A percentile compares a stretch with the other conserved stretches of the same genome.
Conservation (phyloP, 2,888 invertebrate genomes). For the Acanthococcus lagerstroemiae region DNA sequence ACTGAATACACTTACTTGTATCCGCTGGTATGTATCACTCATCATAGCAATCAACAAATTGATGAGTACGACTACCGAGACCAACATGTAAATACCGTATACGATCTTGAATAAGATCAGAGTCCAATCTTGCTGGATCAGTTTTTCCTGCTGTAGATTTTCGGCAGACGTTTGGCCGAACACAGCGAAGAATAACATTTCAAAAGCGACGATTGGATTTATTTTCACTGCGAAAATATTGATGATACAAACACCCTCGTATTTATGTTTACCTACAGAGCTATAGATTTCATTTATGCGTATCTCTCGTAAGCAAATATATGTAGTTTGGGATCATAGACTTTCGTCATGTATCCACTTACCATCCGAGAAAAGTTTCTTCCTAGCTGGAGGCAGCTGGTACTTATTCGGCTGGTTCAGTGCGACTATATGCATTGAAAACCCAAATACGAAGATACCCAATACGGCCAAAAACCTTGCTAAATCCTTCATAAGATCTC, state of each 20-base stretch:
- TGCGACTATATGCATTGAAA: conserved; percentile 93
- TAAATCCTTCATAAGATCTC: conserved; percentile 84
- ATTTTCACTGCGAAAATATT: conserved; percentile 62
- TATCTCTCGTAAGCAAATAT: no score
- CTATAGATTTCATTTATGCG: no score
- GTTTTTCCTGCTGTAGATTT: conserved; percentile 57
- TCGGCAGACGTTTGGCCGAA: conserved; percentile 87
- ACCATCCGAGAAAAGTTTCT: conserved; percentile 33
- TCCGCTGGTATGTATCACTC: conserved; percentile 99
- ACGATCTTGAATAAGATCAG: conserved; percentile 77
- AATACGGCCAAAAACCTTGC: conserved; percentile 95
- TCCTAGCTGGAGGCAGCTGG: conserved; percentile 36
- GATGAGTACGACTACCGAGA: conserved; percentile 96
- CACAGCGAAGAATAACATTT: conserved; percentile 96
- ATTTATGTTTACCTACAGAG: no score
- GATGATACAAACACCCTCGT: no score
- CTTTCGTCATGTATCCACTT: no score
- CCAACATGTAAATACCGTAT: conserved; percentile 94
- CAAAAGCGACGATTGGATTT: conserved; percentile 86
- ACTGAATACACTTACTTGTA: conserved; percentile 62
- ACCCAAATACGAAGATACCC: conserved; percentile 95
- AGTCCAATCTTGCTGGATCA: conserved; percentile 62
- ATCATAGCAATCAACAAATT: conserved; percentile 99
- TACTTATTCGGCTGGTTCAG: conserved; percentile 87
- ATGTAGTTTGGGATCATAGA: no score